A percentile compares a stretch with the other conserved stretches of the same genome.
Conservation (phyloP, 2,888 invertebrate genomes). For the Anodontia alba region DNA sequence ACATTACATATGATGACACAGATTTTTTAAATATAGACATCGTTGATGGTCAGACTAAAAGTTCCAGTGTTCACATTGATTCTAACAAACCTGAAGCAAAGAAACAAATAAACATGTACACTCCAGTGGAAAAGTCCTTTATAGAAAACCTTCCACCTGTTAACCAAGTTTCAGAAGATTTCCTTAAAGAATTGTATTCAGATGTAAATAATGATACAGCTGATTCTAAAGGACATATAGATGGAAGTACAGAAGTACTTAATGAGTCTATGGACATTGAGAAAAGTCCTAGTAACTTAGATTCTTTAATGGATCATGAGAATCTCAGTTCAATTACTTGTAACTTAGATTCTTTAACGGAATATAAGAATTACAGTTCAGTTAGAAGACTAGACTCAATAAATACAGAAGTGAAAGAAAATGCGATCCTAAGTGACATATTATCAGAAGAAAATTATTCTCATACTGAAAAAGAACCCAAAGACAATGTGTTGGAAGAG, state of each 20-base stretch:
- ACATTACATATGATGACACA: background rate
- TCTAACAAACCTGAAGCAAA: background rate
- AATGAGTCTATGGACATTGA: background rate
- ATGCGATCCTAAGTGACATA: background rate
- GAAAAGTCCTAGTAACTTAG: background rate
- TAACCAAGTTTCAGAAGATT: constrained; percentile 22
- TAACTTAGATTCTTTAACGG: background rate
- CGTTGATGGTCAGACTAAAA: background rate
- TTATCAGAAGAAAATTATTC: background rate
- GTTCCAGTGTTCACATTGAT: no score
- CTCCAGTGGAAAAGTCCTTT: background rate
- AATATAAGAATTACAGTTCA: constrained; percentile 12
- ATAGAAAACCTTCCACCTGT: constrained; percentile 22
- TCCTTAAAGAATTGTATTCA: constrained; percentile 22
- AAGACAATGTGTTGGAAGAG: background rate
- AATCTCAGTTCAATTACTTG: constrained; percentile 6
- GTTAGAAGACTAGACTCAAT: constrained; percentile 2
- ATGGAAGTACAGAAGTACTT: background rate
- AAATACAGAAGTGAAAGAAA: constrained; percentile 1
- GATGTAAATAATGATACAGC: background rate
- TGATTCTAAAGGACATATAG: background rate
- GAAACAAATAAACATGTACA: background rate
- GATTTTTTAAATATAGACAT: background rate
- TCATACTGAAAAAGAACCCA: background rate
- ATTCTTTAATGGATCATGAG: background rate